These are phyloP conservation scores for Mesitornis unicolor DNA, from an alignment of 2,113 vertebrate genomes.

Conservation along the genomic window DNA sequence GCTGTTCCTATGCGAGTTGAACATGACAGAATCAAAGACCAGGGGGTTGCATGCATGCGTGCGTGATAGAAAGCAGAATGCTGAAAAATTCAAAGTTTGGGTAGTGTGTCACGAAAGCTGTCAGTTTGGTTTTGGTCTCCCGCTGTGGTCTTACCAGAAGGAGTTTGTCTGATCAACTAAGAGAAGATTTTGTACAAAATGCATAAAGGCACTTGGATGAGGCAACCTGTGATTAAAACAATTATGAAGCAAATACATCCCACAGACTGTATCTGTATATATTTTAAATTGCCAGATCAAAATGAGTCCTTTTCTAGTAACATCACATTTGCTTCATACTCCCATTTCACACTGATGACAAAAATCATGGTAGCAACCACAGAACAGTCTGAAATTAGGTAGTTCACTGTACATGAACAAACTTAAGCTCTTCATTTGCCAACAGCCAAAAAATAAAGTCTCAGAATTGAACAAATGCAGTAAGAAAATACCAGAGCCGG, in stretches of 20 bases:
- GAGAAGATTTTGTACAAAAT: background rate
- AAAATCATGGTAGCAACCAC: background rate
- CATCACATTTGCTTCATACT: background rate
- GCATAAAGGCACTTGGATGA: background rate
- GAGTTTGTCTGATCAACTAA: background rate
- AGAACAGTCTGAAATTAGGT: background rate
- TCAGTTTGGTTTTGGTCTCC: background rate
- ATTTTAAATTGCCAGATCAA: conserved; percentile 5
- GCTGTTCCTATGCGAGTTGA: background rate
- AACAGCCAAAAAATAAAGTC: background rate
- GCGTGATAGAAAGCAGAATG: background rate
- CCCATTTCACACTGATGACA: background rate
- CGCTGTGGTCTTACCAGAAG: background rate
- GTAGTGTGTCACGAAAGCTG: background rate
- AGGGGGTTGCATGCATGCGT: background rate
- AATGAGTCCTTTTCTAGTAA: conserved; percentile 17
- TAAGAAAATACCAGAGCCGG: background rate
- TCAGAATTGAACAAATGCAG: background rate
- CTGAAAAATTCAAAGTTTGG: background rate
- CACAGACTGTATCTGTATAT: background rate
- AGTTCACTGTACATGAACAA: background rate
- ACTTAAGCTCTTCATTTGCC: background rate
- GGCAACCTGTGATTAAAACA: background rate
- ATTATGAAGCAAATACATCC: background rate
- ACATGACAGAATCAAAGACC: background rate